Percentiles rank a stretch among this genome's conserved stretches.
These are phyloP conservation scores for Athalia cordata DNA, from an alignment of 2,888 invertebrate species.

Conservation along the genomic window DNA sequence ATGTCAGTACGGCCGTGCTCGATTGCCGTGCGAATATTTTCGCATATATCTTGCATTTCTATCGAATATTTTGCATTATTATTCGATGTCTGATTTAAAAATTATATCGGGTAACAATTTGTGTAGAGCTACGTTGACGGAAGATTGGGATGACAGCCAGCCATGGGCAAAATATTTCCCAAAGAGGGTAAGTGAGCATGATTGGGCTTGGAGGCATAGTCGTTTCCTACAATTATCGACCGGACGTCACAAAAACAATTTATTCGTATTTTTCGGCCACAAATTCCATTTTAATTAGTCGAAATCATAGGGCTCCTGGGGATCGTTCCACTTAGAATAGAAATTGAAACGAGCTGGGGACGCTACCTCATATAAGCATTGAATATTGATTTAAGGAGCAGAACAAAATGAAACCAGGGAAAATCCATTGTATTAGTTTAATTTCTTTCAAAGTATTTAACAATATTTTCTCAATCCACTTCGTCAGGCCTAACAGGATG, in stretches of 20 bases:
- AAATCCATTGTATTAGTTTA: neutral
- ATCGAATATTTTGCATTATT: constrained; percentile 38
- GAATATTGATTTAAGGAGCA: no score
- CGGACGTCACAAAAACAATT: no score
- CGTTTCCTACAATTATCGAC: no score
- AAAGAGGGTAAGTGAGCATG: no score
- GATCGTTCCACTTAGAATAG: no score
- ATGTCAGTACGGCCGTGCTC: constrained; percentile 77
- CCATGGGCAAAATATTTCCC: neutral
- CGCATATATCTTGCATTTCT: constrained; percentile 73
- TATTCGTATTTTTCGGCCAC: no score
- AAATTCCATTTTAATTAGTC: no score
- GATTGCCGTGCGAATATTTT: constrained; percentile 76
- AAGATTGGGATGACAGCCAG: no score
- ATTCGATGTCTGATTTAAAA: constrained; percentile 17
- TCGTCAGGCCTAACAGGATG: constrained; percentile 98
- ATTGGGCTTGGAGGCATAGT: no score
- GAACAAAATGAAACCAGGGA: neutral
- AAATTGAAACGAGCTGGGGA: no score
- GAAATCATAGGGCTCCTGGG: no score
- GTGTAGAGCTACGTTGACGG: neutral
- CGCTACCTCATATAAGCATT: no score
- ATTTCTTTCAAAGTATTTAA: constrained; percentile 8
- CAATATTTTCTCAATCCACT: constrained; percentile 79
- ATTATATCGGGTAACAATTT: neutral